A percentile compares a stretch with the other conserved stretches of the same genome.
These are phyloP conservation scores for Drosophila hamatofila DNA, from an alignment of 2,888 invertebrate genomes.

Conservation along the genomic window DNA sequence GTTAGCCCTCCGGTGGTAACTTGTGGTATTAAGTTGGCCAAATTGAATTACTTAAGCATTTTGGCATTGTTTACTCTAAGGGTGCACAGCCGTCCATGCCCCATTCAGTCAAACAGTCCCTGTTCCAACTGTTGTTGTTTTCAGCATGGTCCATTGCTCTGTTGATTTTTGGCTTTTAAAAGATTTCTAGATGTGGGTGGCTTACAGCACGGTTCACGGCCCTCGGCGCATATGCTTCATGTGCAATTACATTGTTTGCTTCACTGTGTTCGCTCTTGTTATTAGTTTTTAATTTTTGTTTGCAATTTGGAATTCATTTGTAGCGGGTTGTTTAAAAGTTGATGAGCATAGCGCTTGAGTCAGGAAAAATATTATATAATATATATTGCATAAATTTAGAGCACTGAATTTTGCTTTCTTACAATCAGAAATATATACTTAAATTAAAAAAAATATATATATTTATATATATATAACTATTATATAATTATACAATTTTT, in stretches of 20 bases:
- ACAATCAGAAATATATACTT: too few relatives aligned
- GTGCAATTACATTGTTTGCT: slow-evolving; percentile 26
- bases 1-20: slow-evolving; percentile 46
- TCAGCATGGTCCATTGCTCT: slow-evolving; percentile 27
- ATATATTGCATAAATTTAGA: too few relatives aligned
- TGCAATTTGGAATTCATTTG: not conserved
- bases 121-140: not conserved
- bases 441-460: too few relatives aligned
- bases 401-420: too few relatives aligned
- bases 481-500: too few relatives aligned
- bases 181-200: slow-evolving; percentile 31
- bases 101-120: not conserved
- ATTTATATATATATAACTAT: too few relatives aligned
- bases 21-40: slow-evolving; percentile 52
- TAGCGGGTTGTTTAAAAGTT: not conserved
- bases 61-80: slow-evolving; percentile 53
- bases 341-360: not conserved
- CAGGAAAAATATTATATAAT: too few relatives aligned
- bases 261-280: slow-evolving; percentile 2
- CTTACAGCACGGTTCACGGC: not conserved
- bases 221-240: slow-evolving; percentile 35
- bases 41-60: slow-evolving; percentile 62
- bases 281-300: not conserved
- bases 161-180: slow-evolving; percentile 42
- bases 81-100: slow-evolving; percentile 25